Evolutionary conservation across 2,888 invertebrate species (phyloP), one percentile per base, ranked within the genome.

Genomic region (Andrena fulva): DNA sequence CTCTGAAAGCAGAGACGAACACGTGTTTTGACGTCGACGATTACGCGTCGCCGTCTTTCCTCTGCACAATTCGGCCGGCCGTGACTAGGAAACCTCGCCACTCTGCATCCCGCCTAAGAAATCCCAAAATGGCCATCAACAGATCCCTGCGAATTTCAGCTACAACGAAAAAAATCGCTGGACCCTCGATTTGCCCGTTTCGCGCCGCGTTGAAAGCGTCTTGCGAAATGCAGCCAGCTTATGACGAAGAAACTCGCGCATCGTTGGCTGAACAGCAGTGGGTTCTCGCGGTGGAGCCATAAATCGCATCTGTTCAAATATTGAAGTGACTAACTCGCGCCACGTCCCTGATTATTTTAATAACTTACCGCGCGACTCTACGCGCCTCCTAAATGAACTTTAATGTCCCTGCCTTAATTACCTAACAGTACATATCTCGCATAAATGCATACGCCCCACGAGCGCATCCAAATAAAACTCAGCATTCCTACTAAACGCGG

Each of bases 1-100:
- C 70, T 76, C 54, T 75, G 76, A 82, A 79, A 82, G 84, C 78
- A 69, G 67, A 71, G 74, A 73, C 68, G 74, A 73, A 71, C 71
- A 62, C 71, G 24, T 74, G 68, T 80, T 74, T 77, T 73, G 72
- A 75, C 77, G 79, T 78, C 60, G 79, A 66, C 72, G 75, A 67
- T 81, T 62, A 67, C 60, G 31, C 64, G 59, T 42, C 67, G 69
- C 63, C 67, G 42, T 52, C 35, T 35, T 67, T 69, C 52, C 35
- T 48, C 68, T 2, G 2, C 10, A n/a, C 48, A 54, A 52, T 78
- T 81, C 64, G 52, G 16, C 29, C 27, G 42, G 20, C 50, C 56
- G 29, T 54, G 33, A 29, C 66, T 69, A 33, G 52, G 69, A 68
- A 72, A 69, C 42, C 56, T 48, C 33, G 59, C 42, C 29, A 24